phyloP scores from a whole-genome alignment of 2,888 invertebrate genomes.

The Drosophila diplacantha region DNA sequence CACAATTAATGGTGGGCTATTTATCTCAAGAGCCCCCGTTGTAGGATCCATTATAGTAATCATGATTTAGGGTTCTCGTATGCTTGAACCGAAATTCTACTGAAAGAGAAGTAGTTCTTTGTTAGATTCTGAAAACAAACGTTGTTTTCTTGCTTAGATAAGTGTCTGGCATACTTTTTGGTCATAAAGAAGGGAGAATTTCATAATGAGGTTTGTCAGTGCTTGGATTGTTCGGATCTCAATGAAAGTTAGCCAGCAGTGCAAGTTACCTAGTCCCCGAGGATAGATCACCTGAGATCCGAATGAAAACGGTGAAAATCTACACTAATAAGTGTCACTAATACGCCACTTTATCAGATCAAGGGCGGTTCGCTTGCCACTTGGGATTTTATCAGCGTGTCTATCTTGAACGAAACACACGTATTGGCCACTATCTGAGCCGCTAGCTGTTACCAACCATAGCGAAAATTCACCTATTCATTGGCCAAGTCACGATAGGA shows the following conservation, averaged over 20 bases:
- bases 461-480: background rate
- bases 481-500: constrained; percentile 5
- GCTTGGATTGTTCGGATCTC: background rate
- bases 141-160: constrained; percentile 3
- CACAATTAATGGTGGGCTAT: background rate
- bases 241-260: background rate
- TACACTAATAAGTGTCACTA: background rate
- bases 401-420: constrained; percentile 18
- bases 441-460: constrained; percentile 20
- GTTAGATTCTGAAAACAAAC: background rate
- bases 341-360: constrained; percentile 16
- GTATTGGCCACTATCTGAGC: constrained; percentile 20
- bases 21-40: constrained; percentile 10
- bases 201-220: background rate
- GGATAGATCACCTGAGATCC: background rate
- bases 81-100: constrained; percentile 3
- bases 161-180: background rate
- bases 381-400: constrained; percentile 20
- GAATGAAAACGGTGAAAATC: background rate
- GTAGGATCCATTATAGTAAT: background rate
- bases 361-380: constrained; percentile 12
- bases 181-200: background rate
- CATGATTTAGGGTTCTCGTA: constrained; percentile 12
- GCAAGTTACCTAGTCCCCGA: background rate
- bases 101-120: background rate